Conservation (phyloP, 2,888 invertebrate species). For the Lepidochitona cinerea region DNA sequence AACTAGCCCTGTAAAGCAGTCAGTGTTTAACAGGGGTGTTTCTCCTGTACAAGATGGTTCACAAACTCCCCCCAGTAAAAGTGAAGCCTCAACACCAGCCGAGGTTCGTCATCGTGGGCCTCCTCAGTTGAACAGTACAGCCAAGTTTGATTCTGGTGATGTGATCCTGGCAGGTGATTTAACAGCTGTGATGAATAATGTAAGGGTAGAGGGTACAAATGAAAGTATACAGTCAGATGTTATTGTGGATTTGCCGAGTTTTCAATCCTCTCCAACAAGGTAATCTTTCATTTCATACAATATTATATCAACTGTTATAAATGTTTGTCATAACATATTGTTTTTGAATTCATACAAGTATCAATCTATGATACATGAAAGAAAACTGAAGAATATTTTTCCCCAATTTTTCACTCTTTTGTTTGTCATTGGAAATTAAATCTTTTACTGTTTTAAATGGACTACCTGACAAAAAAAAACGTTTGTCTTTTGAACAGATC, state of each 20-base stretch:
- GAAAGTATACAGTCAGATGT: conserved; percentile 62
- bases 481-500: no score
- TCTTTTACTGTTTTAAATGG: no score
- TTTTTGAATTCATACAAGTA: no score
- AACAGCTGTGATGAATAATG: conserved; percentile 37
- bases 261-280: conserved; percentile 54
- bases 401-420: no score
- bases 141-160: conserved; percentile 39
- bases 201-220: conserved; percentile 50
- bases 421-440: no score
- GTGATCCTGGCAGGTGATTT: conserved; percentile 48
- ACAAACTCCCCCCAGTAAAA: background rate
- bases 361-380: no score
- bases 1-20: background rate
- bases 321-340: no score
- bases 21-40: background rate
- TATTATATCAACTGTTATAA: background rate
- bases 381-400: no score
- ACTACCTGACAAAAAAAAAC: no score
- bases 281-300: conserved; percentile 11
- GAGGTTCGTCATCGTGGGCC: conserved; percentile 45
- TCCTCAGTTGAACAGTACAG: conserved; percentile 50
- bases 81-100: conserved; percentile 35
- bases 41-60: background rate
- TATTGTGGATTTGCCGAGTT: conserved; percentile 65